phyloP scores from a whole-genome alignment of 2,888 invertebrate species.

The Campoletis raptor region DNA sequence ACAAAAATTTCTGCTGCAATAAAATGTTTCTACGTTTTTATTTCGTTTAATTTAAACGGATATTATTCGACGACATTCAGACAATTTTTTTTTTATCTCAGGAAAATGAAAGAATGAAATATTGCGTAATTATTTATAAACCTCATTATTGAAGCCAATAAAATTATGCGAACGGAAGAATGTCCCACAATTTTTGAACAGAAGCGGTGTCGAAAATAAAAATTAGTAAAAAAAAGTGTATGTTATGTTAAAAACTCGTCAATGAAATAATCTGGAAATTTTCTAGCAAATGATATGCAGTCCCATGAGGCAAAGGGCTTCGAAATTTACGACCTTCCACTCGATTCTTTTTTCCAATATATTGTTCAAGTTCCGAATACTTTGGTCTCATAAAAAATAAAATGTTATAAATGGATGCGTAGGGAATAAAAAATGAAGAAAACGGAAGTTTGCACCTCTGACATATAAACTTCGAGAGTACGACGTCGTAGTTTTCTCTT shows the following conservation, averaged over 20 bases:
- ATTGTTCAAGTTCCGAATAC: background rate
- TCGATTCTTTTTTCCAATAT: background rate
- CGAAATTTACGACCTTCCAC: background rate
- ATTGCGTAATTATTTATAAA: background rate
- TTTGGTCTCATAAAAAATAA: background rate
- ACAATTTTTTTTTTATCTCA: background rate
- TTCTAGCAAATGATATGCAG: background rate
- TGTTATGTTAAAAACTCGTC: background rate
- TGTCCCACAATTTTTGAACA: background rate
- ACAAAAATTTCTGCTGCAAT: background rate
- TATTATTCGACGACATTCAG: background rate
- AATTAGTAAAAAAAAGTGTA: background rate
- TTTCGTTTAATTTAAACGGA: background rate
- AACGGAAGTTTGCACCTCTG: background rate
- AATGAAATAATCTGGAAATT: background rate
- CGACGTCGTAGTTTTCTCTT: background rate
- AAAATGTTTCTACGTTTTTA: background rate
- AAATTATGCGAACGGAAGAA: background rate
- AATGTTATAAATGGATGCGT: background rate
- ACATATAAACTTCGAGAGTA: background rate
- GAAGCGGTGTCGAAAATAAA: background rate
- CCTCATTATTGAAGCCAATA: background rate
- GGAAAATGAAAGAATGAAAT: background rate
- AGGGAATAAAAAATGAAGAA: background rate
- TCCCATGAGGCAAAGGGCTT: background rate